Evolutionary conservation across 2,113 vertebrate species (phyloP).

Genomic region (Tautogolabrus adspersus): DNA sequence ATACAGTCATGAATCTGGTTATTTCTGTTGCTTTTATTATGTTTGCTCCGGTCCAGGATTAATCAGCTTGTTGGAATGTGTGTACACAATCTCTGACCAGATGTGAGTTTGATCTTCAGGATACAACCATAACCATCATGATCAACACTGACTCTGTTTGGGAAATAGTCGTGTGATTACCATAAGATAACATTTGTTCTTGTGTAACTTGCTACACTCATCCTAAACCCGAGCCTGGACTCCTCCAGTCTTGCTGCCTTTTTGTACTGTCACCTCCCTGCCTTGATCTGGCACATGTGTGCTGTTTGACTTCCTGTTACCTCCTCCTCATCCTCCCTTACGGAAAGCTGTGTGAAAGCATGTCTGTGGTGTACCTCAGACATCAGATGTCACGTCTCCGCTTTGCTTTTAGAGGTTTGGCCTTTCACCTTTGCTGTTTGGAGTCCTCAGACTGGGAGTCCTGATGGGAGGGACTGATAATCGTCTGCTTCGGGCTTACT

Average conservation of each 20-base stretch:
- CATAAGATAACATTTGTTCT: slow-evolving; percentile 16
- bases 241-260: background rate
- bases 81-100: slow-evolving; percentile 14
- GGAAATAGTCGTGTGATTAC: background rate
- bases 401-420: slow-evolving; percentile 42
- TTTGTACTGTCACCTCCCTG: background rate
- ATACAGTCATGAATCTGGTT: background rate
- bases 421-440: slow-evolving; percentile 29
- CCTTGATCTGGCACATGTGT: background rate
- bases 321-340: background rate
- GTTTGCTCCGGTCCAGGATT: background rate
- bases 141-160: background rate
- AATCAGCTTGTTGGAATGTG: slow-evolving; percentile 29
- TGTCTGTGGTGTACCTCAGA: slow-evolving; percentile 48
- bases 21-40: slow-evolving; percentile 11
- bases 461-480: slow-evolving; percentile 2
- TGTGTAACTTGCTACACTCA: background rate
- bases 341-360: slow-evolving; percentile 9
- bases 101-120: slow-evolving; percentile 29
- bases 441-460: background rate
- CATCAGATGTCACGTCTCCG: slow-evolving; percentile 39
- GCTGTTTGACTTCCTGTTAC: background rate
- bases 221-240: background rate
- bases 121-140: background rate
- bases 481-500: slow-evolving; percentile 21